Percentiles rank a stretch among this genome's conserved stretches.
Evolutionary conservation across 1,140 invertebrate species (phyloP).

Genomic region (Drosophila funebris): DNA sequence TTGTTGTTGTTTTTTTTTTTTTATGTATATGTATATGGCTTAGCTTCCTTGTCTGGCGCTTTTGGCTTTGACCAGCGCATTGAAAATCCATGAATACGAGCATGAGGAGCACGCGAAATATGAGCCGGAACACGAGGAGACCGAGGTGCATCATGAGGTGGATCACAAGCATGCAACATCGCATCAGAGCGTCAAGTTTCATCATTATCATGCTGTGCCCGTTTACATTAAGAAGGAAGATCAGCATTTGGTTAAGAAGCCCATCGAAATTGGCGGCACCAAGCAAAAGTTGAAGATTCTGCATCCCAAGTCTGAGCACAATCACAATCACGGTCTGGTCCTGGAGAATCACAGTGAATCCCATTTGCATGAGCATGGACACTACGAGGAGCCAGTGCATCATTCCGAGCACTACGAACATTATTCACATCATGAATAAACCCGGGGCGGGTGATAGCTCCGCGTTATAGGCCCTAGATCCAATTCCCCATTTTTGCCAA

Average conservation of each 20-base stretch:
- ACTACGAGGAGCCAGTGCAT: conserved; percentile 80
- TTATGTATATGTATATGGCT: too few species aligned
- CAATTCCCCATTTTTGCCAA: conserved; percentile 49
- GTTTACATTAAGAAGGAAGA: conserved; percentile 88
- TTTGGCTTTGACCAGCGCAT: conserved; percentile 43
- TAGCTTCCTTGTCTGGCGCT: conserved; percentile 66
- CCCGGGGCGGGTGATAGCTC: neutral
- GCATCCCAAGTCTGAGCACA: conserved; percentile 86
- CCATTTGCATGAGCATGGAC: conserved; percentile 84
- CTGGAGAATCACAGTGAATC: conserved; percentile 86
- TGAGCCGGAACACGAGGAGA: conserved; percentile 84
- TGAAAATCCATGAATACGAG: conserved; percentile 75
- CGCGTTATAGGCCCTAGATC: neutral
- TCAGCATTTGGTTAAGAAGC: conserved; percentile 86
- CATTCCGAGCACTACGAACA: conserved; percentile 76
- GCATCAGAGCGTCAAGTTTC: conserved; percentile 87
- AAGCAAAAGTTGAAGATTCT: conserved; percentile 86
- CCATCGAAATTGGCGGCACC: conserved; percentile 86
- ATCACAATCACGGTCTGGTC: conserved; percentile 85
- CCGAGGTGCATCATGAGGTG: conserved; percentile 86
- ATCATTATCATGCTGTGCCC: conserved; percentile 87
- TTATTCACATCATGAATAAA: conserved; percentile 73
- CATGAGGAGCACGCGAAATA: conserved; percentile 64
- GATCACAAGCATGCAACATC: conserved; percentile 87
- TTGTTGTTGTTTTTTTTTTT: conserved; percentile 3